Evolutionary conservation across 2,797 vertebrate genomes (phyloP).

Genomic region (Loriculus beryllinus): DNA sequence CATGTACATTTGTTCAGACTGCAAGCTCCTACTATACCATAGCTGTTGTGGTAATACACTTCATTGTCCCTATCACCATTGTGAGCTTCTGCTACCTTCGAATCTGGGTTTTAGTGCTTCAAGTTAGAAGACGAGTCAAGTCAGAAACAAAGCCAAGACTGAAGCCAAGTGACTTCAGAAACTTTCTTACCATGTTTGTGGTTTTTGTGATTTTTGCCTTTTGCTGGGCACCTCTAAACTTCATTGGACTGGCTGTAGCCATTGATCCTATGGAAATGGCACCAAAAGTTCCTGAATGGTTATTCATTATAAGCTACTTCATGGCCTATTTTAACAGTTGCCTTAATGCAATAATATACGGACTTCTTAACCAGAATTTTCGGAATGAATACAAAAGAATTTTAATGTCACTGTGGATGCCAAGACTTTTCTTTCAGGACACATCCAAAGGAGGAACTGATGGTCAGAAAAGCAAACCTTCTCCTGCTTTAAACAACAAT

Average conservation of each 20-base stretch:
- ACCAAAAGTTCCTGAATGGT: constrained; percentile 82
- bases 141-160: constrained; percentile 76
- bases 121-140: constrained; percentile 81
- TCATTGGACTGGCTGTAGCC: constrained; percentile 84
- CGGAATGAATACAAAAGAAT: constrained; percentile 86
- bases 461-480: constrained; percentile 80
- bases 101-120: constrained; percentile 87
- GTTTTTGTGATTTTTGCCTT: constrained; percentile 89
- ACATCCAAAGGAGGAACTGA: constrained; percentile 81
- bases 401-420: constrained; percentile 81
- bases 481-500: constrained; percentile 84
- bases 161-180: constrained; percentile 80
- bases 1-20: constrained; percentile 86
- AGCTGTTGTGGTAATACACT: constrained; percentile 83
- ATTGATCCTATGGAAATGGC: constrained; percentile 78
- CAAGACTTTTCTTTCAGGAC: constrained; percentile 80
- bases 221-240: constrained; percentile 88
- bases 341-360: constrained; percentile 88
- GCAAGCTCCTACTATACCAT: constrained; percentile 83
- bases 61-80: constrained; percentile 83
- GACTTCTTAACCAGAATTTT: constrained; percentile 90
- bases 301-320: constrained; percentile 87
- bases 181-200: constrained; percentile 89
- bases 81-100: constrained; percentile 88
- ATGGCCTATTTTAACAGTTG: constrained; percentile 92